Base-by-base conservation (phyloP, 2,888 invertebrate species). In the Andrena dorsata region DNA sequence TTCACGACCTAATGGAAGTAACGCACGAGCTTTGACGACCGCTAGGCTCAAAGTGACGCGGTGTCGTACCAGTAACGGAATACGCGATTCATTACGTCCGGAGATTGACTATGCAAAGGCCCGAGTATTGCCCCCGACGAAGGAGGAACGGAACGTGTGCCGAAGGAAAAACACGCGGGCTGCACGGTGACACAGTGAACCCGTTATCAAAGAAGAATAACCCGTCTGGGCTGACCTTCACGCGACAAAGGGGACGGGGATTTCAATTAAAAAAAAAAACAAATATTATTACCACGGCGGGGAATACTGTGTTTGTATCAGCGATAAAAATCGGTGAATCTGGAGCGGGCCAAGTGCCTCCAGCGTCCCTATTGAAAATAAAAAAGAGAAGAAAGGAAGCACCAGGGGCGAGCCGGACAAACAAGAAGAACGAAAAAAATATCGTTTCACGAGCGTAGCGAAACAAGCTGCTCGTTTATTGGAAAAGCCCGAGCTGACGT, bases 381-480 rank as follows among this genome's bases (percentile, higher is more conserved):
- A 41, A 66, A 77, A 66, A 41, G n/a, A 10, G 28, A 26, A 16
- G 41, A 41, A 41, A 41, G 41, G 16, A 41, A 41, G 41, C 41
- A 16, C 41, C 23, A 10, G 4, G 13, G 30, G 10, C 16, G 53
- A 78, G 23, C 23, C 26, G 23, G 26, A 64, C 16, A 53, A 47
- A 13, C 26, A 10, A 75, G 49, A 26, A 32, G 51, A 53, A 49
- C 20, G 23, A 0, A 16, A 79, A 51, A 77, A 77, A 72, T 65
- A 79, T 71, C 60, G 53, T 32, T 71, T 32, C 47, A 35, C 80
- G 60, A 79, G 26, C 66, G 80, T 49, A 35, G 66, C 53, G 80
- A 53, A 79, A 72, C 80, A 79, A 80, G 71, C 80, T 61, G 61
- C 47, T 66, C 80, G 80, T 80, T 80, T 80, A 80, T 80, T 56